Evolutionary conservation across 1,140 invertebrate species (phyloP), one percentile per base, ranked within the genome.

Genomic region (Cotesia chilonis): DNA sequence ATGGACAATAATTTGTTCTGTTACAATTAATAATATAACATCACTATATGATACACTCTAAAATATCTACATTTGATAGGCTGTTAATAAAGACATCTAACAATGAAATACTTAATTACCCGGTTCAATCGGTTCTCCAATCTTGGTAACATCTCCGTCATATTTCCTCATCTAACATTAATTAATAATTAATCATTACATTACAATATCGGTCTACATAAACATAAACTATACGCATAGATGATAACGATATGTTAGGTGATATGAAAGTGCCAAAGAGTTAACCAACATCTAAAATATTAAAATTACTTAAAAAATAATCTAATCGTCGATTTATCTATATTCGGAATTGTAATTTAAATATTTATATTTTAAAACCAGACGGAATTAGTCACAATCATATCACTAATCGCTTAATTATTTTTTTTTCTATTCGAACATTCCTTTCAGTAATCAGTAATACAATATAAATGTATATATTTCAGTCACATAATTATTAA

Each of bases 1-100:
- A 73, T 74, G 73, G 75, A 80, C 73, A 75, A 75, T 76, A 68
- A 77, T 77, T 75, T 76, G 64, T 28, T 28, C 28, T 28, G 28
- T 28, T 28, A 28, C 28, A 74, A 75, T 77, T 70, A 55, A 47
- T 36, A 54, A 37, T 55, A 47, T 36, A 54, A 37, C 36, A 55
- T 57, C 52, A 67, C 41, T 47, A 47, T 47, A 59, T 60, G 51
- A 41, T 63, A 66, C 63, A 14, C 68, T 67, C 47, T 55, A 61
- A 65, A 71, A 65, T 41, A 35, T 38, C 64, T 72, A 72, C 55
- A 55, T 66, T 64, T 72, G 70, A 63, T 71, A 72, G 67, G 63
- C 7, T 72, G 64, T 41, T 17, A 28, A 54, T 71, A 17, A 28
- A 10, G 41, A 47, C 35, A 47, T 52, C 65, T 52, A 9, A 52